Base-by-base conservation (phyloP, 2,113 vertebrate species). In the Zosterops pallidus region DNA sequence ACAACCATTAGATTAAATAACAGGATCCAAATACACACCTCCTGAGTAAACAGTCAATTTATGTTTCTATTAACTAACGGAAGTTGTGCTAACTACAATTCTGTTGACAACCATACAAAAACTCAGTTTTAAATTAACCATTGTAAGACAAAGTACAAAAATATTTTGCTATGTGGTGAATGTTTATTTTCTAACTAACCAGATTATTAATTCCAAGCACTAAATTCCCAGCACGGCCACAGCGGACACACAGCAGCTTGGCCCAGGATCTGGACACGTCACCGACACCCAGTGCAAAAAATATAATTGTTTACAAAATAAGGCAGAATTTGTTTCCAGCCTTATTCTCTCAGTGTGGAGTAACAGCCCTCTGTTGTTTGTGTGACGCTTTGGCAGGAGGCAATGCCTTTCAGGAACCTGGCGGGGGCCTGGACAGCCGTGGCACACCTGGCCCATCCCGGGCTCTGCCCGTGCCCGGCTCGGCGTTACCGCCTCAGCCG, bases 241-340 rank as follows among this genome's bases (percentile, higher is more conserved):
- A 9, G 39, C 0, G 35, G 24, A 11, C 29, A 5, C 6, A 1
- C 1, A 28, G 76, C 42, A 24, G 7, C 0, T 57, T 5, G 39
- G 75, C 5, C 2, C 53, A 35, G 57, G 5, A 25, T 37, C 41
- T 1, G 80, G 18, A 8, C 28, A 5, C 1, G n/a, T 29, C 42
- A 1, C 68, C 2, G 14, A 6, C 0, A 16, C 2, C 31, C 39
- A 0, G 0, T 1, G 55, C 0, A 19, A 3, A 28, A 77, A 65
- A 56, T 1, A 11, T n/a, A 10, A 18, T 0, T 50, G 49, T 50
- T 50, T 50, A 50, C 49, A 50, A 50, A 12, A 28, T 52, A 52
- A 55, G 15, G 33, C 59, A 59, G 74, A 11, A 14, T 29, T 16
- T 22, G 18, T 18, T 50, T 55, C 33, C 63, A 25, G 52, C 1